A percentile compares a stretch with the other conserved stretches of the same genome.
Evolutionary conservation across 2,888 invertebrate genomes (phyloP).

Genomic region (Acleris literana): DNA sequence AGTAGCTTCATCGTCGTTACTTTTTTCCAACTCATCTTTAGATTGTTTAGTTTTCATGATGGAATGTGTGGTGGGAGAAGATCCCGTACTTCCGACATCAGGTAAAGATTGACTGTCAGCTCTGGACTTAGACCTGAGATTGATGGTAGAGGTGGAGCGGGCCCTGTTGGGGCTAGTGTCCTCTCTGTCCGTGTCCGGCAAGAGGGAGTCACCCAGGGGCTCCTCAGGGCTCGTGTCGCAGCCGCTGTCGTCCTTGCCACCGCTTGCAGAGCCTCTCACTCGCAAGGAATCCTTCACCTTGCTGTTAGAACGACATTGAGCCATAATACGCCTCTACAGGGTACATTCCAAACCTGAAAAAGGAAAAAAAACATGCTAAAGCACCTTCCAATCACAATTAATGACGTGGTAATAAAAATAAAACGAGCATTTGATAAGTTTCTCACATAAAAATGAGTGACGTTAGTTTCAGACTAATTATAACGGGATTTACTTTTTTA

Average conservation of each 20-base stretch:
- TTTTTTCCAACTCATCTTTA: constrained; percentile 76
- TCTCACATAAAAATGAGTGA: constrained; percentile 26
- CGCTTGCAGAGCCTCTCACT: constrained; percentile 38
- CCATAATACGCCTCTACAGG: constrained; percentile 53
- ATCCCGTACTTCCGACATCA: constrained; percentile 79
- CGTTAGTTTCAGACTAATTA: constrained; percentile 16
- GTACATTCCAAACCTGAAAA: constrained; percentile 70
- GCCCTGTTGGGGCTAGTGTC: constrained; percentile 38
- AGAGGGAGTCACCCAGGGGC: constrained; percentile 40
- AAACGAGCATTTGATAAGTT: constrained; percentile 8
- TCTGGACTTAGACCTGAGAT: constrained; percentile 51
- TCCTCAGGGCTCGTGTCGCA: constrained; percentile 48
- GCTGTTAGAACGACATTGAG: constrained; percentile 53
- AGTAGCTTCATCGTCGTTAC: constrained; percentile 71
- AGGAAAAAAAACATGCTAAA: constrained; percentile 48
- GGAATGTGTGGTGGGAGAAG: constrained; percentile 77
- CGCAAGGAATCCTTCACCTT: constrained; percentile 50
- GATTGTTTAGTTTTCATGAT: constrained; percentile 81
- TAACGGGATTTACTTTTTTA: constrained; percentile 27
- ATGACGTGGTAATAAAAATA: constrained; percentile 52
- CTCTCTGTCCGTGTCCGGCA: constrained; percentile 41
- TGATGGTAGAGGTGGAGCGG: constrained; percentile 48
- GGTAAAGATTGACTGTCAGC: constrained; percentile 61
- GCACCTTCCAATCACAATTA: constrained; percentile 46
- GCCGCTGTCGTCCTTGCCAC: constrained; percentile 45